phyloP scores from a whole-genome alignment of 2,113 vertebrate species.

The Gymnogyps californianus region DNA sequence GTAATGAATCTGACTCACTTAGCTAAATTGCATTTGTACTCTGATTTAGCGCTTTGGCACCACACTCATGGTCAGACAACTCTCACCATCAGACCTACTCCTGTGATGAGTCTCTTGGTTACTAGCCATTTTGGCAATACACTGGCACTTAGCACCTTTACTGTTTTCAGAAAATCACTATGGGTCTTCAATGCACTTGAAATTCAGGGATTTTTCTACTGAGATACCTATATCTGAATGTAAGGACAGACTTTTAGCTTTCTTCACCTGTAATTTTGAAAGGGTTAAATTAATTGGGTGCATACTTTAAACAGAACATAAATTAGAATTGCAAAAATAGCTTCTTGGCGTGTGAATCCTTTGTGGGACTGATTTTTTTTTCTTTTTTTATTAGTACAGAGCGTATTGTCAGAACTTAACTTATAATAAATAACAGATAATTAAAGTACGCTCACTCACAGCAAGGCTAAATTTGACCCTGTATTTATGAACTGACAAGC shows the following conservation, averaged over 20 bases:
- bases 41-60: background rate
- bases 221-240: background rate
- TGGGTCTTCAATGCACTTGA: background rate
- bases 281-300: background rate
- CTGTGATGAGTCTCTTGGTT: background rate
- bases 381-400: background rate
- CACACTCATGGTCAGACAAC: background rate
- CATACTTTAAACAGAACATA: background rate
- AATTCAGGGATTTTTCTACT: background rate
- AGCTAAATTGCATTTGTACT: background rate
- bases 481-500: slow-evolving; percentile 44
- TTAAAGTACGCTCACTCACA: slow-evolving; percentile 16
- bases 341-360: background rate
- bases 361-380: background rate
- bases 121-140: background rate
- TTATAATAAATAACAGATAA: slow-evolving; percentile 51
- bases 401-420: slow-evolving; percentile 8
- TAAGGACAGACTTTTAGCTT: background rate
- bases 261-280: slow-evolving; percentile 5
- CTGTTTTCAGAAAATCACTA: background rate
- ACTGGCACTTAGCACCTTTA: background rate
- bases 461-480: slow-evolving; percentile 36
- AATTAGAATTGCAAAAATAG: slow-evolving; percentile 19
- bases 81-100: background rate
- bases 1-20: background rate